Conservation (phyloP, 2,797 vertebrate species). For the Eulemur coronatus region DNA sequence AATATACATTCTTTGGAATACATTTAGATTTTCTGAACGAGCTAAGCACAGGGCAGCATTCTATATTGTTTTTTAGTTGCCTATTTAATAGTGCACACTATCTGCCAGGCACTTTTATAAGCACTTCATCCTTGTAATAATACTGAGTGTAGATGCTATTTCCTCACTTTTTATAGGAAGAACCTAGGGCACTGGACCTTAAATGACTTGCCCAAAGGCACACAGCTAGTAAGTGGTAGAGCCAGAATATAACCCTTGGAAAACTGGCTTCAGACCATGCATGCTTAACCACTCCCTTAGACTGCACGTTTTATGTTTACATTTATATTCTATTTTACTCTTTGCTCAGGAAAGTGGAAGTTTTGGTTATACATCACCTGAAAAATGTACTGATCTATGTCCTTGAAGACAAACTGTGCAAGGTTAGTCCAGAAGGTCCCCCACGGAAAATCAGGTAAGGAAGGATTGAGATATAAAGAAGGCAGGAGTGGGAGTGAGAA, state of each 20-base stretch:
- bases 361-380: background rate
- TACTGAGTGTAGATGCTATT: background rate
- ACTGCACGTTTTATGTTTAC: background rate
- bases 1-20: constrained; percentile 14
- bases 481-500: background rate
- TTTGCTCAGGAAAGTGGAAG: background rate
- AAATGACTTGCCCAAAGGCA: background rate
- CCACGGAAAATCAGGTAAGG: background rate
- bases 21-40: constrained; percentile 4
- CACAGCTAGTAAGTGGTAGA: background rate
- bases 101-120: background rate
- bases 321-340: background rate
- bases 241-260: background rate
- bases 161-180: background rate
- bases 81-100: background rate
- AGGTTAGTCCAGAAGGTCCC: background rate
- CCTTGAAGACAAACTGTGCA: background rate
- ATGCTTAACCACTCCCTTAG: background rate
- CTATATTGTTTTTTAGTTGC: background rate
- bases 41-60: background rate
- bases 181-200: background rate
- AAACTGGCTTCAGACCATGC: background rate
- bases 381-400: background rate
- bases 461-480: background rate
- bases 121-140: background rate